Base-by-base conservation (phyloP, 2,113 vertebrate species). In the Mormoops blainvillei region DNA sequence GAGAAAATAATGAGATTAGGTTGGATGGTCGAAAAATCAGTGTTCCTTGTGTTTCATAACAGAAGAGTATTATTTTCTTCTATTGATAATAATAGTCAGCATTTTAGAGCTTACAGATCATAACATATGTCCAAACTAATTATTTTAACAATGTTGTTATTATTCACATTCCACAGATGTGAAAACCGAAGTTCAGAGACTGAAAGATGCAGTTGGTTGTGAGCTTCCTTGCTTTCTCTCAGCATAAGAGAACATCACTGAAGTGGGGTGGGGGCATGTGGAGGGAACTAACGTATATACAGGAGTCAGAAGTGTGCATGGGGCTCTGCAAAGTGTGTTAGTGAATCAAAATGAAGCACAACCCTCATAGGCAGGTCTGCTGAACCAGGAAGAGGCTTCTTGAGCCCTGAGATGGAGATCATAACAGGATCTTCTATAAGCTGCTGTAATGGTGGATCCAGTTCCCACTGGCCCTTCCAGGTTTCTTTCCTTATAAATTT, bases 221-320 rank as follows among this genome's bases (percentile, higher is more conserved):
- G 33, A 80, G 9, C 31, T 16, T 68, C 61, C 68, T 36, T 2
- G 0, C 20, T 28, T 36, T 20, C 31, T 10, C 15, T 45, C 2
- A 36, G 10, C 77, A 33, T 14, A 68, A 58, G 22, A 56, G 36
- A 67, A 77, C 1, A 15, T 67, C 33, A n/a, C 12, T 71, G 9
- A 65, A 16, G 0, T 3, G 38, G 2, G 3, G 6, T 1, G 4
- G 24, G 0, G 15, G 19, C n/a, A n/a, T n/a, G 12, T 7, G 18
- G n/a, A 18, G 36, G 19, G 14, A 16, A 15, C 2, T 5, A 81
- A n/a, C 43, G 7, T 5, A 20, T 3, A 7, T 4, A 16, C 11
- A 18, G 38, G 24, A 36, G 13, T 18, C 12, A 20, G 48, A 7
- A 10, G 15, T 28, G 31, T 14, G 58, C 38, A 3, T 0, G 33